Evolutionary conservation across 2,797 vertebrate species (phyloP), one percentile per base, ranked within the genome.

Genomic region (Phoeniculus purpureus): DNA sequence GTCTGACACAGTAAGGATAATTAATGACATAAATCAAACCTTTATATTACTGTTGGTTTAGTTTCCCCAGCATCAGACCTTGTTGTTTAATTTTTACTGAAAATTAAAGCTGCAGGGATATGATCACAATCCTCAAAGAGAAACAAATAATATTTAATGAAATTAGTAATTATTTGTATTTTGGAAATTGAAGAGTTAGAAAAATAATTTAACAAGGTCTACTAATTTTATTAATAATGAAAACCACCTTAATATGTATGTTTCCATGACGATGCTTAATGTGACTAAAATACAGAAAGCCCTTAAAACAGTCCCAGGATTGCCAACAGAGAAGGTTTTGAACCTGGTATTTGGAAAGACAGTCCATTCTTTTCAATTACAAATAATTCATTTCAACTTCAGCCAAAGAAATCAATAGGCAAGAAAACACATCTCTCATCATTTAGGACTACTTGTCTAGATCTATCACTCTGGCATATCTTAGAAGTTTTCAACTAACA

Each of bases 281-380:
- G 70, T 79, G 68, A 40, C 70, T 86, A 81, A 82, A 85, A 82
- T 59, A 81, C 48, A 93, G 55, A 77, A 89, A 93, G 23, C 71
- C 66, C 58, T 94, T 67, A 54, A 78, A 87, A 68, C 22, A 70
- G 66, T 64, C 58, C 67, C 61, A 85, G 71, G 65, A 87, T 96
- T 93, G 89, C 72, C 70, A 82, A 85, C 81, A 77, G 27, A 75
- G 62, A 80, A 0, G 0, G 70, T 43, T 95, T 93, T 89, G 87
- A 95, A 97, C 96, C 15, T 88, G 74, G 76, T 96, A 93, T 93
- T 92, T 84, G 82, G 88, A 96, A 95, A 19, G 84, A 61, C 13
- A 88, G 87, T 58, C 80, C 65, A 12, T 48, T 76, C 31, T 75
- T 73, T 83, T 67, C 32, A 73, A 85, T 93, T 84, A 59, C 52